Conservation (phyloP, 1,140 invertebrate genomes). For the Andrena cerasifolii region DNA sequence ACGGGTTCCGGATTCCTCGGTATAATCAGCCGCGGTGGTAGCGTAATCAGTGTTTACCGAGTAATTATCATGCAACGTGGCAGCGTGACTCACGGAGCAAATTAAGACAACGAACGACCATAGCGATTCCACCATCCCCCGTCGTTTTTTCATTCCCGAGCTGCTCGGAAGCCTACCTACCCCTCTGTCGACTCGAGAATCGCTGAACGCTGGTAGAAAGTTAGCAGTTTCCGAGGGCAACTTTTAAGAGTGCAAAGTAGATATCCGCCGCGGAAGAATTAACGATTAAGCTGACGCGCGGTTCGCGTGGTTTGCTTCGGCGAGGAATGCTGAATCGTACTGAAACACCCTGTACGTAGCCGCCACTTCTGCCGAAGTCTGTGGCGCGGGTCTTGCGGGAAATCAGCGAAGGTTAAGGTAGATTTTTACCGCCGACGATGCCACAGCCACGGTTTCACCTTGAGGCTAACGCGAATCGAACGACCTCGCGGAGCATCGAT, state of each 20-base stretch:
- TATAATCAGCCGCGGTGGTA: conserved; percentile 48
- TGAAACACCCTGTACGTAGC: too few species aligned
- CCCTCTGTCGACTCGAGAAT: neutral
- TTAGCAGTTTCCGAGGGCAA: neutral
- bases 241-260: too few species aligned
- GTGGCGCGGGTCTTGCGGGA: neutral
- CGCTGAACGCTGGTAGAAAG: too few species aligned
- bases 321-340: too few species aligned
- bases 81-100: conserved; percentile 32
- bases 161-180: neutral
- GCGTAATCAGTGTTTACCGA: conserved; percentile 54
- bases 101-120: conserved; percentile 43
- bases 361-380: too few species aligned
- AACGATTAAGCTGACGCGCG: too few species aligned
- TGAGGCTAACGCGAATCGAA: conserved; percentile 14
- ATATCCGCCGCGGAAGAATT: too few species aligned
- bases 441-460: neutral
- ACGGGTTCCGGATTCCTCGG: conserved; percentile 44
- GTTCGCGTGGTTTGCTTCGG: too few species aligned
- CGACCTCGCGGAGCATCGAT: conserved; percentile 6
- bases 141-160: too few species aligned
- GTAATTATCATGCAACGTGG: conserved; percentile 41
- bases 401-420: conserved; percentile 26
- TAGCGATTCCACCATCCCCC: neutral
- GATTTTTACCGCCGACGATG: neutral